These are phyloP conservation scores for Forficula auricularia DNA, from an alignment of 1,140 invertebrate species.

Conservation along the genomic window DNA sequence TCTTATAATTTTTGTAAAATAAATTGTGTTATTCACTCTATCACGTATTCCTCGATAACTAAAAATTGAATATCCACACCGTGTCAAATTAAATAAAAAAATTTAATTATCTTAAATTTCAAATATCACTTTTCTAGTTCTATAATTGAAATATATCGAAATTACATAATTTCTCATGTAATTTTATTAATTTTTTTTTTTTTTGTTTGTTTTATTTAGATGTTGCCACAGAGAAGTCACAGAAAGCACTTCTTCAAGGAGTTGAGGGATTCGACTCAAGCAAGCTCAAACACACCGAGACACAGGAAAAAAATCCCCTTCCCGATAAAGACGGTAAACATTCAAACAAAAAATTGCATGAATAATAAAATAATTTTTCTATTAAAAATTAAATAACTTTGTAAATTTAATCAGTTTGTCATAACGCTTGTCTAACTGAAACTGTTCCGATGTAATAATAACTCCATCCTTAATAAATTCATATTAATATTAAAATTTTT, in stretches of 20 bases:
- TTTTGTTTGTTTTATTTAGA: slow-evolving; percentile 36
- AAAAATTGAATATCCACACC: no score
- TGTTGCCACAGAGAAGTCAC: slow-evolving; percentile 69
- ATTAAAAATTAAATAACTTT: no score
- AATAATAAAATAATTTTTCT: neutral
- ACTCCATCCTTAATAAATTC: no score
- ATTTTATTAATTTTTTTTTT: no score
- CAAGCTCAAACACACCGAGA: slow-evolving; percentile 79
- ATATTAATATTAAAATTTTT: no score
- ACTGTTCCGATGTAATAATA: neutral
- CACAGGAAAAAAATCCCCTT: slow-evolving; percentile 80
- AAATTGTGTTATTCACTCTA: no score
- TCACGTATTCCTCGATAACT: no score
- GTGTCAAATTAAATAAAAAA: no score
- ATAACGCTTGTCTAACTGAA: no score
- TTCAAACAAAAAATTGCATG: slow-evolving; percentile 8
- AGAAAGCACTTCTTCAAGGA: slow-evolving; percentile 65
- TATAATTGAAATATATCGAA: neutral
- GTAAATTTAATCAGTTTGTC: no score
- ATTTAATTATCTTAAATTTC: no score
- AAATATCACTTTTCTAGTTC: neutral
- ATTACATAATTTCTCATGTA: slow-evolving; percentile 6
- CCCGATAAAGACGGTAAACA: slow-evolving; percentile 87
- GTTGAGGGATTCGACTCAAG: slow-evolving; percentile 67
- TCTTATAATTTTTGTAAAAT: no score